Base-by-base conservation (phyloP, 1,140 invertebrate species). In the Carposina sasakii region DNA sequence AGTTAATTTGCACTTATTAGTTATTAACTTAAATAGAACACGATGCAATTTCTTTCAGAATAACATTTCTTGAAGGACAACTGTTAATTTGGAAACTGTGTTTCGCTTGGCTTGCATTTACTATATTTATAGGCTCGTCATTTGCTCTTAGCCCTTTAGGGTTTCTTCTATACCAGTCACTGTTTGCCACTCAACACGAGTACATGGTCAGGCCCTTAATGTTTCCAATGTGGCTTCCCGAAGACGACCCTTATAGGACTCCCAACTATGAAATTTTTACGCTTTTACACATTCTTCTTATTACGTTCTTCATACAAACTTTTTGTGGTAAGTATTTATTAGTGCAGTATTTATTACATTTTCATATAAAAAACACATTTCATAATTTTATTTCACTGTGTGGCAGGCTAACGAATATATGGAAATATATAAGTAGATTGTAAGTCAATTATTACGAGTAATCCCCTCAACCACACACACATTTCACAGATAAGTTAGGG, bases 241-340 rank as follows among this genome's bases (percentile, higher is more conserved):
- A 59, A 12, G 69, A 71, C 41, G 69, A 74, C 28, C 64, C 65
- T 0, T 68, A 72, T 39, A 57, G 67, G 17, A 65, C 71, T 24
- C 71, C 73, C 0, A 72, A 67, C 37, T 76, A 74, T 21, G 73
- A 76, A 65, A 49, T 76, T 15, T 67, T 76, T 43, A 22, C 73
- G 4, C 16, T 60, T 28, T 41, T 63, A 3, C 37, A 74, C 40
- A 40, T 50, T 13, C 15, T 53, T 0, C 6, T 58, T 12, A 43
- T 46, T 21, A 26, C 64, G 5, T 41, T 60, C 2, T 48, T 63
- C 12, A 37, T 60, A 12, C 60, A 60, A 39, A 59, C 54, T 24
- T 73, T 71, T 63, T 49, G 52, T 9, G 60, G 70, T 76, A 42
- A 54, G 60, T 60, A 47, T 20, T 16, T 33, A 24, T 28, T 39